Conservation (phyloP, 2,888 invertebrate genomes). For the Trachelus tabidus region DNA sequence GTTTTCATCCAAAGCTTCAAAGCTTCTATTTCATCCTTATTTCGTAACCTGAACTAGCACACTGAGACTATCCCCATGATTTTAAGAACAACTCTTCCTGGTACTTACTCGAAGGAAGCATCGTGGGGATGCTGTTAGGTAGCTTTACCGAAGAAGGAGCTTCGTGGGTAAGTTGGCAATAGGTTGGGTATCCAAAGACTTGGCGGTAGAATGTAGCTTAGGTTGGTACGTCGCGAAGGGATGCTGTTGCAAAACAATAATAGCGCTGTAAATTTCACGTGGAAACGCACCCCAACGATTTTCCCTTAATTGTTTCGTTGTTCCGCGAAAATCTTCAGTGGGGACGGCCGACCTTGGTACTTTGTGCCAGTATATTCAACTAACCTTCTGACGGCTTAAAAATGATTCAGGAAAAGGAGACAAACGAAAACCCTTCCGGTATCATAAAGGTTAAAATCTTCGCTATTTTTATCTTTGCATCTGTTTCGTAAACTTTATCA, state of each 20-base stretch:
- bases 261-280: slow-evolving; percentile 17
- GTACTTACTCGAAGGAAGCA: not conserved
- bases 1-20: not conserved
- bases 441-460: not conserved
- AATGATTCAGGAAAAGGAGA: not conserved
- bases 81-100: not conserved
- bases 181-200: not conserved
- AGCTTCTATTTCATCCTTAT: not conserved
- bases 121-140: not conserved
- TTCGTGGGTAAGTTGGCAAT: not conserved
- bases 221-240: slow-evolving; percentile 12
- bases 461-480: not conserved
- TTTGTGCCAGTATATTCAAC: not conserved
- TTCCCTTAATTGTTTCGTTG: slow-evolving; percentile 23
- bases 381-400: not conserved
- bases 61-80: not conserved
- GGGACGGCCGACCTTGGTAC: not conserved
- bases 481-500: too few relatives aligned
- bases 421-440: not conserved
- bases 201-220: slow-evolving; percentile 1
- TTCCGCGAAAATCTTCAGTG: slow-evolving; percentile 9
- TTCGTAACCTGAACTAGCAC: not conserved
- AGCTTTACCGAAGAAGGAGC: not conserved
- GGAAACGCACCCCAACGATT: slow-evolving; percentile 15
- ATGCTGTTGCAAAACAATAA: slow-evolving; percentile 17